Conservation (phyloP, 1,140 invertebrate species). For the Copidosoma floridanum region DNA sequence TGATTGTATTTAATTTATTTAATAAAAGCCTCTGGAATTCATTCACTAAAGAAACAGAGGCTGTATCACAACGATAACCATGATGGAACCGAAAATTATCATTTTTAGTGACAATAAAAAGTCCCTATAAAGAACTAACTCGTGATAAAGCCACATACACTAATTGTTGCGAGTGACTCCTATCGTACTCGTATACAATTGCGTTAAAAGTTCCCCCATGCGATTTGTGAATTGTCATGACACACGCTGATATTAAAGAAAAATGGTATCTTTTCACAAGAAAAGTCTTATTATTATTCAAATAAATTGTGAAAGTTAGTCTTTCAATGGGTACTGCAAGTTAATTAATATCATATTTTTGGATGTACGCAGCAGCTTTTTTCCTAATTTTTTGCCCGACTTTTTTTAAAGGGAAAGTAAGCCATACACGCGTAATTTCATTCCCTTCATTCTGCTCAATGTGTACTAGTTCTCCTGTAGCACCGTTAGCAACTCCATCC, state of each 20-base stretch:
- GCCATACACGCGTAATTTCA: conserved; percentile 26
- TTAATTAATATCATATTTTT: conserved; percentile 15
- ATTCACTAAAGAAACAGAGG: background rate
- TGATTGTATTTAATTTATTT: background rate
- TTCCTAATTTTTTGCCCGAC: conserved; percentile 23
- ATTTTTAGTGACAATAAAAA: background rate
- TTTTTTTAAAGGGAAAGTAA: conserved; percentile 28
- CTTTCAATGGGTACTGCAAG: conserved; percentile 26
- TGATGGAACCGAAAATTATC: background rate
- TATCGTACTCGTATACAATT: background rate
- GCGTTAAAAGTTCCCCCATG: background rate
- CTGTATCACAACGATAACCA: background rate
- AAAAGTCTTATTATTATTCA: conserved; percentile 37
- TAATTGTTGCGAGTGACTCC: background rate
- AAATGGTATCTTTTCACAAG: conserved; percentile 38
- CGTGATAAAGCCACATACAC: background rate
- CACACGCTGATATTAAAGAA: conserved; percentile 35
- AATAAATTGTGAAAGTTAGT: conserved; percentile 35
- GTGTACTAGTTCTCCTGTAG: conserved; percentile 39
- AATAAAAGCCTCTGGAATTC: background rate
- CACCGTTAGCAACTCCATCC: conserved; percentile 44
- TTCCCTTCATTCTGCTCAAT: conserved; percentile 34
- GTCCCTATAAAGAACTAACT: background rate
- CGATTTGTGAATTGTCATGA: background rate
- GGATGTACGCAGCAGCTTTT: conserved; percentile 28